Evolutionary conservation across 23 tunicate species (phyloP), one percentile per base, ranked within the genome.

Genomic region (Oikopleura dioica): DNA sequence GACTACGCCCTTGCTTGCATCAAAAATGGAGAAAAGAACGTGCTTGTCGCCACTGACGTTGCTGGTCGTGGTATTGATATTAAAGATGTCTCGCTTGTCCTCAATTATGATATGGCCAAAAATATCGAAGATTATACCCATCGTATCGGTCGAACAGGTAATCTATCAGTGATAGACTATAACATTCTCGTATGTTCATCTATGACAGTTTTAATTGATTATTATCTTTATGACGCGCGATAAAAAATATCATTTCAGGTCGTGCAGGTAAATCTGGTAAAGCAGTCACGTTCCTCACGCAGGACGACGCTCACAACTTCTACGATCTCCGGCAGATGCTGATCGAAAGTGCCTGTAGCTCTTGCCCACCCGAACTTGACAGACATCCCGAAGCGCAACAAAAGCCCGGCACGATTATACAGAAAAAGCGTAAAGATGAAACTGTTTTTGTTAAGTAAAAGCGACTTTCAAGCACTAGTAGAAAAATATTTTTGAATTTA

Each of bases 31-130:
- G 77, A 69, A 35, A 91, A 91, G 37, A 86, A 91, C 75, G 85
- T 91, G 1, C 81, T 91, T 34, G 97, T 91, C 33, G 97, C 97
- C 1, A 91, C 97, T 2, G 92, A 91, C 38, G 97, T 91, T 0
- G 97, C 97, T 36, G 97, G 97, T 12, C 87, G 97, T 77, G 97
- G 97, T 69, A 91, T 91, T 38, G 97, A 91, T 59, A 91, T 91
- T 78, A 91, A 89, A 75, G 97, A 91, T 77, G 97, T 91, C 1
- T 67, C 81, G 50, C 51, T 91, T 78, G 84, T 91, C 0, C 79
- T 91, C 59, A 91, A 91, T 80, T 91, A 85, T 36, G 97, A 91
- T 69, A 91, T 91, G 97, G 97, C 97, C 36, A 86, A 82, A 68
- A 35, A 78, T 31, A 91, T 91, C 78, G 97, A 91, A 85, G 97